Base-by-base conservation (phyloP, 2,113 vertebrate genomes). In the Tyrannus savana region DNA sequence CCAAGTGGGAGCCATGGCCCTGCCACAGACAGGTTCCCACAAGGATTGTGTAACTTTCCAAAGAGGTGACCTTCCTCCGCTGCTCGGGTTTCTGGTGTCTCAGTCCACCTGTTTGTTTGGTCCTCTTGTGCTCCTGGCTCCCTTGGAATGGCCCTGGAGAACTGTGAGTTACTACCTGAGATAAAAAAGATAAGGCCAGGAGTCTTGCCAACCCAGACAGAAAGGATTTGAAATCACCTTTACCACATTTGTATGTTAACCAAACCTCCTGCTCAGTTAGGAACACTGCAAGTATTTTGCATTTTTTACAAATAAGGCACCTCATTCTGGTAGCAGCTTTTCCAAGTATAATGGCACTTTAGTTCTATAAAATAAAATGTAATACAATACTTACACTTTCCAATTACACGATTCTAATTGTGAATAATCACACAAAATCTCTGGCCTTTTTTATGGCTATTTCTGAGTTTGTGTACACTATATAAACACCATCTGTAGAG, bases 401-500 rank as follows among this genome's bases (percentile, higher is more conserved):
- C 86, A 96, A 90, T 97, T 97, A 93, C 88, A 97, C 96, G 96
- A 95, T 63, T 96, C 90, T 89, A 95, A 97, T 96, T 95, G 96
- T 89, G 89, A 98, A 96, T 96, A 96, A 97, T 95, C 97, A 90
- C 73, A 96, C 90, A 96, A 96, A 97, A 84, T 53, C 93, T 95
- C 47, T 4, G 55, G 90, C 91, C 97, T 95, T 97, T 97, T 97
- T 97, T 90, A 97, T 73, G 86, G 92, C 84, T 92, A 78, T 87
- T 97, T 96, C 84, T 89, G 95, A 96, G 95, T 91, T 97, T 96
- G 24, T 82, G 82, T 78, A 93, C 83, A 73, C 92, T 96, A 49
- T 58, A 97, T 90, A 97, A 98, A 97, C 97, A 97, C 95, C 96
- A 98, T 97, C 97, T 98, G 97, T 63, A 96, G 92, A 90, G 79